Percentiles rank a stretch among this genome's conserved stretches.
phyloP scores from a whole-genome alignment of 2,797 vertebrate genomes.

The Anguilla pacifica region DNA sequence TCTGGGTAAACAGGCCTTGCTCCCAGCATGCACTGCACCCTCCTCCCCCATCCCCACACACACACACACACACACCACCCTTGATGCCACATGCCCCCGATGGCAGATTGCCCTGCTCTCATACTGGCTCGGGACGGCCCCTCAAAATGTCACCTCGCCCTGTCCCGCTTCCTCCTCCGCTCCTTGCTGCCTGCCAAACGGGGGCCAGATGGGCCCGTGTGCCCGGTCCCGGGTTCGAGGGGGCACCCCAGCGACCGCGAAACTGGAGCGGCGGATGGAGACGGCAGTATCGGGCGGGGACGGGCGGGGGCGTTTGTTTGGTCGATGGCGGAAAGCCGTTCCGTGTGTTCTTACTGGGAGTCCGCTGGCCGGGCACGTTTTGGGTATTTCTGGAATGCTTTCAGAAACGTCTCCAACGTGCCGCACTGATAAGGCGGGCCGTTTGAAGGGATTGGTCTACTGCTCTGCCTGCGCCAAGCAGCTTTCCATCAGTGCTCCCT shows the following conservation, averaged over 20 bases:
- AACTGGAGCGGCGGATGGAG: constrained; percentile 25
- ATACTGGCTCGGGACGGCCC: constrained; percentile 8
- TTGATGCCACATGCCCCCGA: not conserved
- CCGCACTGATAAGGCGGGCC: not conserved
- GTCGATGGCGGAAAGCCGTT: not conserved
- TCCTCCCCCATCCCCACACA: not conserved
- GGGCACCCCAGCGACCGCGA: constrained; percentile 12
- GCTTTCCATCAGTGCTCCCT: not conserved
- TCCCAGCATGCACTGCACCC: not conserved
- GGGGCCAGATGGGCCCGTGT: constrained; percentile 17
- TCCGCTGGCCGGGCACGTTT: constrained; percentile 11
- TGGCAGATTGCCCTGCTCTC: constrained; percentile 32
- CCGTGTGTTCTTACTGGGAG: constrained; percentile 20
- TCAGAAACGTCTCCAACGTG: not conserved
- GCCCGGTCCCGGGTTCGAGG: constrained; percentile 14
- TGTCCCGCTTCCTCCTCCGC: not conserved
- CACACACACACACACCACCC: too few species aligned
- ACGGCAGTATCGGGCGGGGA: constrained; percentile 15
- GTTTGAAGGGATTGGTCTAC: constrained; percentile 36
- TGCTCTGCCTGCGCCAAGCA: not conserved
- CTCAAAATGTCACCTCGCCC: constrained; percentile 25
- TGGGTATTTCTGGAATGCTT: not conserved
- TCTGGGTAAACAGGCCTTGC: constrained; percentile 6
- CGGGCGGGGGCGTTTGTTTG: constrained; percentile 25
- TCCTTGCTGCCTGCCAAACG: not conserved